Conservation (phyloP, 2,113 vertebrate genomes). For the Arizona elegans region DNA sequence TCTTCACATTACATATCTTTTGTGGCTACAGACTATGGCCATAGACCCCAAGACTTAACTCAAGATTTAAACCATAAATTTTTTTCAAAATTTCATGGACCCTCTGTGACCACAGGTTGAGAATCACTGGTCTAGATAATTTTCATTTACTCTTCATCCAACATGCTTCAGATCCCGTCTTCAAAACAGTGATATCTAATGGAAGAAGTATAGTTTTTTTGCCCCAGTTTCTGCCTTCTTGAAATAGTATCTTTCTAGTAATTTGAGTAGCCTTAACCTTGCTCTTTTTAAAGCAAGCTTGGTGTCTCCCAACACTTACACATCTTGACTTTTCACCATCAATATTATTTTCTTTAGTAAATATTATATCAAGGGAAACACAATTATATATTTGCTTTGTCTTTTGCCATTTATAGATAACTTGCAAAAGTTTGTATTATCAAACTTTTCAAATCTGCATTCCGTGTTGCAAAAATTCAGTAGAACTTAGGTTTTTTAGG, state of each 20-base stretch:
- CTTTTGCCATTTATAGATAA: neutral
- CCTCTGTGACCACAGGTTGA: no score
- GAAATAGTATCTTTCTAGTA: neutral
- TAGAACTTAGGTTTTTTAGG: neutral
- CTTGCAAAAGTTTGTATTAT: neutral
- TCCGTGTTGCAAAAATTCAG: neutral
- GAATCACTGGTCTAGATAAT: no score
- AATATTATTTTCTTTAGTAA: neutral
- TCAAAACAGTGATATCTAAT: no score
- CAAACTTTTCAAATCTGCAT: neutral
- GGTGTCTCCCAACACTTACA: neutral
- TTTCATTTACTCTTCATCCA: no score
- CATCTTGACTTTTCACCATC: neutral
- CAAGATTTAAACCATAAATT: no score
- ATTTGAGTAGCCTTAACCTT: neutral
- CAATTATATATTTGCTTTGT: neutral
- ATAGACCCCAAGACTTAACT: no score
- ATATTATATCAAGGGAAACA: neutral
- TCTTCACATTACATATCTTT: no score
- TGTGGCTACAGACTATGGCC: no score
- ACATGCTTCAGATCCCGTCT: no score
- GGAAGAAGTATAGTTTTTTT: no score
- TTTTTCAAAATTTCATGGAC: no score
- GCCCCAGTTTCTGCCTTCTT: no score
- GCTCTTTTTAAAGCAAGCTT: neutral